Base-by-base conservation (phyloP, 2,113 vertebrate genomes). In the Sitta europaea region DNA sequence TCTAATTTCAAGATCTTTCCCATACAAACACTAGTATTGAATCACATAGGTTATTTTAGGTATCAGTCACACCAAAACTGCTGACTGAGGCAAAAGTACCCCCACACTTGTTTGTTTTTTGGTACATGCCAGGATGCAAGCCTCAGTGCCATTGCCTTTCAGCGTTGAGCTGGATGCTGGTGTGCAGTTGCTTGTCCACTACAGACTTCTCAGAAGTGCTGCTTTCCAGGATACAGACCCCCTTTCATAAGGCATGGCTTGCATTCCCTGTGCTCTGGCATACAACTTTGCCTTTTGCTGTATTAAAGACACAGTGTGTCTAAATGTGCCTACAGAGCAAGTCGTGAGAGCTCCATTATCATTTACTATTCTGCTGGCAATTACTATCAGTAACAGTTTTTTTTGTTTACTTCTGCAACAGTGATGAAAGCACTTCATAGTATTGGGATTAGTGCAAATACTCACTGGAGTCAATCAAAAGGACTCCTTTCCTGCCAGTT, bases 211-310 rank as follows among this genome's bases (percentile, higher is more conserved):
- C 4, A 31, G 16, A 85, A 93, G 71, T 12, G 36, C 62, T 82
- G 78, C 92, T 85, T 90, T 82, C 92, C 71, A 94, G 85, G 88
- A 96, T 61, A 95, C 78, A 96, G 90, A 58, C 85, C 45, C 51
- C 50, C 92, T 93, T 95, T 94, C 92, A 94, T 94, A 82, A 75
- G 33, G 88, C 81, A 79, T 14, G 91, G 85, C 85, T 72, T 61
- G 54, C 40, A 61, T 35, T 94, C 92, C 90, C 85, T 57, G 70
- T 29, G 79, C 43, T 42, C 59, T 91, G 84, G 90, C 73, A 75
- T 47, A 55, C 55, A 87, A 24, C 85, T 87, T 86, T 19, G 95
- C 85, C 57, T 91, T 78, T 53, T 0, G 12, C 77, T 4, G 7
- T 35, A 12, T 79, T 91, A 93, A 95, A 90, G 81, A 72, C 3